Evolutionary conservation across 64 coral and sea anemone species (phyloP).

Genomic region (Hydrozoanthus tunicans): DNA sequence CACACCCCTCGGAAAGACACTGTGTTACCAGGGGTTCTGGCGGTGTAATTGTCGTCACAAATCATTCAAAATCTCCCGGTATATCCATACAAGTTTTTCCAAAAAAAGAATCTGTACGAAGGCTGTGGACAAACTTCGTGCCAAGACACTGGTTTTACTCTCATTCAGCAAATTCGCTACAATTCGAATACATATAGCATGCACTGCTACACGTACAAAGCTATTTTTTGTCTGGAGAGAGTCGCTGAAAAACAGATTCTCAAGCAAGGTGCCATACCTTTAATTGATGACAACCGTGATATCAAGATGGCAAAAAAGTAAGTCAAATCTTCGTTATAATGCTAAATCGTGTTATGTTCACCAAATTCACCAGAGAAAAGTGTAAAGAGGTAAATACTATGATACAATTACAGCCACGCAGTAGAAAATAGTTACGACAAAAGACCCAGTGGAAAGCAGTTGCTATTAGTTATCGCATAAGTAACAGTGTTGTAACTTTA

Average conservation of each 20-base stretch:
- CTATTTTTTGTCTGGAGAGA: background rate
- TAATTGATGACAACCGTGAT: background rate
- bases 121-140: background rate
- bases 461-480: slow-evolving; percentile 6
- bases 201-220: background rate
- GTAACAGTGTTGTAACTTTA: slow-evolving; percentile 14
- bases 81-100: background rate
- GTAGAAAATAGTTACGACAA: slow-evolving; percentile 5
- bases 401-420: slow-evolving; percentile 21
- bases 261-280: background rate
- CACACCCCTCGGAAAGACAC: background rate
- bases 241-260: background rate
- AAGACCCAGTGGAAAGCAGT: slow-evolving; percentile 15
- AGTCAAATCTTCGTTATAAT: slow-evolving; percentile 1
- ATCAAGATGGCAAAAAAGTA: background rate
- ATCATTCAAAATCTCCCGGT: background rate
- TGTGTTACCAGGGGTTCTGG: background rate
- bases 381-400: background rate
- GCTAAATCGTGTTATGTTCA: background rate
- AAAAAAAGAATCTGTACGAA: background rate
- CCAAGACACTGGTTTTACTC: background rate
- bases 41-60: background rate
- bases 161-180: background rate
- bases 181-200: background rate
- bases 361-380: background rate